Conservation (phyloP, 2,113 vertebrate genomes). For the Sula dactylatra region DNA sequence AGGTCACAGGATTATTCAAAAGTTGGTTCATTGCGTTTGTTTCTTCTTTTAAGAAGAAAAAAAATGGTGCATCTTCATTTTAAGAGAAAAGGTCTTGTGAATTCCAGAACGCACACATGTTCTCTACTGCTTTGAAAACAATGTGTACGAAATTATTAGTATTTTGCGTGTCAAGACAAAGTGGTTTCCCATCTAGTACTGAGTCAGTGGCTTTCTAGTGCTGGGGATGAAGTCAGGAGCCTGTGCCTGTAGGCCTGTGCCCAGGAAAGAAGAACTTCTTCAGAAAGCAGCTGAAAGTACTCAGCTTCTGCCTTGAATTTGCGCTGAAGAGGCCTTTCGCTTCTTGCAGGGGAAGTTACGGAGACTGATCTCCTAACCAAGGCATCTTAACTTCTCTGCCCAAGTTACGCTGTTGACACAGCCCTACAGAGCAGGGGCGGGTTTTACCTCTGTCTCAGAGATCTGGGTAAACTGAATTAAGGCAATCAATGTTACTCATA, state of each 20-base stretch:
- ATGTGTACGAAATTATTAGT: background rate
- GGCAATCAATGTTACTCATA: background rate
- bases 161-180: background rate
- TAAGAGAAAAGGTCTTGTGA: background rate
- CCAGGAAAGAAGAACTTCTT: background rate
- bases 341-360: background rate
- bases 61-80: background rate
- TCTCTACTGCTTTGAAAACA: background rate
- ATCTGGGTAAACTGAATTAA: background rate
- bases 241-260: rapidly evolving
- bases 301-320: background rate
- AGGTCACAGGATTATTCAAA: background rate
- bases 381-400: background rate
- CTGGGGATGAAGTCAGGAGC: background rate
- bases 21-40: background rate
- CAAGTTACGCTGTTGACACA: background rate
- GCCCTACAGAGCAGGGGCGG: rapidly evolving
- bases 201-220: background rate
- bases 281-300: background rate
- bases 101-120: background rate
- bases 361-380: background rate
- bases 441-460: background rate
- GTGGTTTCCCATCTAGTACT: background rate
- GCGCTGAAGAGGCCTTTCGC: background rate
- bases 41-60: background rate